Evolutionary conservation across 2,888 invertebrate species (phyloP), one percentile per base, ranked within the genome.

Genomic region (Ornithoptera priamus): DNA sequence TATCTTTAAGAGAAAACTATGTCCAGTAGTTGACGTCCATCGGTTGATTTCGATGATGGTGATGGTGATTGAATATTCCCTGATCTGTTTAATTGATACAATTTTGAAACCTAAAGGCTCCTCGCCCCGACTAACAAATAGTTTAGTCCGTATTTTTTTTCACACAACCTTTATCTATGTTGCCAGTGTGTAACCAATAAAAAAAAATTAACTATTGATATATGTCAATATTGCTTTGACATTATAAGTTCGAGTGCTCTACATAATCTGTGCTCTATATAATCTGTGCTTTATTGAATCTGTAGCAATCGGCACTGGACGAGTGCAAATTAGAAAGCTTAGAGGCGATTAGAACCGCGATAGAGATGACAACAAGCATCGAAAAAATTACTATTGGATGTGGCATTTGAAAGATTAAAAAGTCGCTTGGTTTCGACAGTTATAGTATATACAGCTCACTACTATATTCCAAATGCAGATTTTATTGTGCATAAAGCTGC

Each of bases 291-390:
- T 67, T 69, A 70, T 72, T 69, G 59, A 58, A 67, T 65, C 70
- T 65, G 64, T 73, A 70, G 74, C 72, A 73, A 74, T 76, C 76
- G 73, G 70, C 72, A 71, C 71, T 73, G 71, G 74, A 76, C 74
- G 65, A 72, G 69, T 61, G 72, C 76, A 75, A 78, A 79, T 79
- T 80, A 81, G 81, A 80, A 80, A 79, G 79, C 78, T 75, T 71
- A 69, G 71, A 74, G 71, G 72, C 73, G 69, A 71, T 72, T 72
- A 73, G 72, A 71, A 72, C 62, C n/a, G 18, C 20, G 62, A 67
- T 62, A 66, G n/a, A 58, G 66, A 62, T 53, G 69, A 62, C 46
- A 56, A 15, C 66, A 36, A 20, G 46, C 67, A 72, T 61, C 24
- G 58, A 20, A 39, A 22, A 36, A 20, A 7, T 42, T 58, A 22